Evolutionary conservation across 2,888 invertebrate genomes (phyloP), one percentile per base, ranked within the genome.

Genomic region (Scotopteryx bipunctaria): DNA sequence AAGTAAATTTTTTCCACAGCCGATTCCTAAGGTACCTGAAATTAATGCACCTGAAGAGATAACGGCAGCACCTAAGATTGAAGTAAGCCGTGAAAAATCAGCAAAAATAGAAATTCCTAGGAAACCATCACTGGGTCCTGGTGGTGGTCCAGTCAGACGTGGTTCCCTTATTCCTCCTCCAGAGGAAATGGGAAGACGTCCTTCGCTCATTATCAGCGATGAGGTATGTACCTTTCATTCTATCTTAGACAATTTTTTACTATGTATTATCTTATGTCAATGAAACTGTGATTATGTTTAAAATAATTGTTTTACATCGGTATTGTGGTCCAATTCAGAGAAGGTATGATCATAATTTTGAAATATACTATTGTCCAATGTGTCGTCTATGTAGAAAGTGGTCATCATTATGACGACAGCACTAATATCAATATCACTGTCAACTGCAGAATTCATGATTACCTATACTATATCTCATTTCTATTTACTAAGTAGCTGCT

Each of bases 141-240:
- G 73, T 33, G 81, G 76, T 29, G 82, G 76, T 27, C 89, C 89
- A 21, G 80, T 80, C 0, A 81, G 91, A 70, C 92, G 97, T 68
- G 97, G 97, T 52, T 97, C 97, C 41, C 93, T 97, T 54, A 94
- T 97, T 76, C 97, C 97, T 70, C 96, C 96, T 4, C 97, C 96
- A 61, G 97, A 97, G 81, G 95, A 94, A 82, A 94, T 94, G 86
- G 95, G 94, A 73, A 93, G 97, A 72, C 93, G 97, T 69, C 96
- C 97, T 66, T 97, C 97, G 69, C 93, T 98, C 67, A 95, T 98
- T 75, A 97, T 98, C 79, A 96, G 97, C 79, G 97, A 98, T 86
- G 97, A 98, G 96, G 98, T 98, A 95, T 86, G 92, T 89, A 83
- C 54, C 35, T 9, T 46, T 37, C 5, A 41, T 61, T 51, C 45